These are phyloP conservation scores for Acrossocheilus fasciatus DNA, from an alignment of 2,797 vertebrate species.

Conservation along the genomic window DNA sequence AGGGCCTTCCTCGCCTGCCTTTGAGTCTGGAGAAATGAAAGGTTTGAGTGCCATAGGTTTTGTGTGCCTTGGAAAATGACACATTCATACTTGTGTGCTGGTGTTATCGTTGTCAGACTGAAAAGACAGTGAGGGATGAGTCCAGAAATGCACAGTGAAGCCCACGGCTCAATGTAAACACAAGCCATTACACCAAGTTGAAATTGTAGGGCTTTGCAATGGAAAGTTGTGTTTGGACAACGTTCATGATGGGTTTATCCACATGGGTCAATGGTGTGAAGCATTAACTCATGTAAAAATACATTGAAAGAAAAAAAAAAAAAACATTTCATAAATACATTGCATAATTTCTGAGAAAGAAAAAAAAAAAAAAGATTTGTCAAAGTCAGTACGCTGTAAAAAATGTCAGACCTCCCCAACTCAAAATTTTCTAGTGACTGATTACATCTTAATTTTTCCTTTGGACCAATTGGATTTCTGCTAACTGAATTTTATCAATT, in stretches of 20 bases:
- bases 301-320: too few relatives aligned
- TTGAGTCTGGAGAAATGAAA: slow-evolving; percentile 72
- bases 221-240: neutral
- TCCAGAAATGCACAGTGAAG: neutral
- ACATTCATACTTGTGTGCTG: slow-evolving; percentile 42
- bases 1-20: slow-evolving; percentile 64
- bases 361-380: too few relatives aligned
- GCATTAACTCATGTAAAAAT: neutral
- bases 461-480: too few relatives aligned
- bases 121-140: slow-evolving; percentile 9
- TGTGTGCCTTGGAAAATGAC: slow-evolving; percentile 64
- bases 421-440: too few relatives aligned
- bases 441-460: too few relatives aligned
- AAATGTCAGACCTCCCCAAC: too few relatives aligned
- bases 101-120: slow-evolving; percentile 28
- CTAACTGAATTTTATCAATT: too few relatives aligned
- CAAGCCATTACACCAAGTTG: slow-evolving; percentile 13
- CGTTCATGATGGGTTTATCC: neutral
- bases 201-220: neutral
- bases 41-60: slow-evolving; percentile 70
- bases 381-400: neutral
- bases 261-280: neutral
- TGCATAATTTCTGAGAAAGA: neutral
- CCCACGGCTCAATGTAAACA: slow-evolving; percentile 5
- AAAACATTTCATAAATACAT: too few relatives aligned